Base-by-base conservation (phyloP, 1,140 invertebrate species). In the Drosophila dunni region DNA sequence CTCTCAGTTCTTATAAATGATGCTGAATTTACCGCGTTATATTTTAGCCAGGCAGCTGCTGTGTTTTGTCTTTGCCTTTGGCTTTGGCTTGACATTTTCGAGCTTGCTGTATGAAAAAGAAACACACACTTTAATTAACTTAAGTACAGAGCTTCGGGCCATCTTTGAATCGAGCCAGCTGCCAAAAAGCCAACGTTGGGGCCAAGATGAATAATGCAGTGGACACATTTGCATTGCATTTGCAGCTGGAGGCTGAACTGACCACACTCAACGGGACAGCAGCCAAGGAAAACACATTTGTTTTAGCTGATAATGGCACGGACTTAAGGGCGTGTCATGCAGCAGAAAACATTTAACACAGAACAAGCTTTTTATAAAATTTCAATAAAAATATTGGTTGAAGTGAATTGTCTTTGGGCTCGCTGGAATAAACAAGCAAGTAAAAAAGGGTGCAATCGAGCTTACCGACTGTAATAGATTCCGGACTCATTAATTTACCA, bases 71-170 rank as follows among this genome's bases (percentile, higher is more conserved):
- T 72, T 69, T 78, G 70, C 6, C n/a, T 20, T 9, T 29, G 44
- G 4, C 67, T 75, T 75, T 63, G 70, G 57, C 24, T 57, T 60
- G 70, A 61, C 45, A 61, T 13, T 51, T 38, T 51, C 17, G 53
- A 67, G 69, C 53, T 58, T 60, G 62, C 58, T 40, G 15, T 13
- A 20, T 51, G 65, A 86, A 79, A 81, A 66, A 66, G 69, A 69
- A 76, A 66, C 7, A n/a, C 3, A 13, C n/a, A 13, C 40, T 89
- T 89, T 89, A 89, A 88, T 89, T 88, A 88, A 80, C 66, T 88
- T 89, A 88, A 88, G 83, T 83, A 78, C 60, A 69, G 40, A 51
- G 24, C 54, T 42, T 34, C 15, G 45, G 75, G 72, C 34, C 34
- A 17, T 15, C 7, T 29, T 24, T 57, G 36, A 0, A 68, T 64